Evolutionary conservation across 2,797 vertebrate species (phyloP).

Genomic region (Myoxocephalus aenaeus): DNA sequence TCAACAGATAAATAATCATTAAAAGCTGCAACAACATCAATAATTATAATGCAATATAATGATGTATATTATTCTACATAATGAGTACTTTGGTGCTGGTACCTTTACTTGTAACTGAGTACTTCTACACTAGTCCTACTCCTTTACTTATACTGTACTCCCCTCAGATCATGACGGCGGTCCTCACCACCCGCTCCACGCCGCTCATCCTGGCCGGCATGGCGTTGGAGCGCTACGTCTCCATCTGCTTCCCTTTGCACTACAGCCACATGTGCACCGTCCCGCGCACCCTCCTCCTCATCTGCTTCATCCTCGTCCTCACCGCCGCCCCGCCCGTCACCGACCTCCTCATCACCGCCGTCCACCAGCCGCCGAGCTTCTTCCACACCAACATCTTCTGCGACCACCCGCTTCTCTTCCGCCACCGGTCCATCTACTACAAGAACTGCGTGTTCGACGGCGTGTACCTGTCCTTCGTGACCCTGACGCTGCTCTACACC

Average conservation of each 20-base stretch:
- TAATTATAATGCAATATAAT: too few species aligned
- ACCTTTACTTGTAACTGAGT: too few species aligned
- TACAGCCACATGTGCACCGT: conserved; percentile 81
- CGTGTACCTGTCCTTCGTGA: conserved; percentile 82
- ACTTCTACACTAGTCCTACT: too few species aligned
- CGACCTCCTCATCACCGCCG: conserved; percentile 79
- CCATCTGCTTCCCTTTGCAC: conserved; percentile 85
- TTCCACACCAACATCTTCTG: conserved; percentile 79
- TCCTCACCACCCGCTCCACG: conserved; percentile 83
- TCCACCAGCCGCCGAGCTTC: conserved; percentile 69
- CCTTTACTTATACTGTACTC: too few species aligned
- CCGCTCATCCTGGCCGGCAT: conserved; percentile 86
- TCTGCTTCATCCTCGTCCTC: conserved; percentile 73
- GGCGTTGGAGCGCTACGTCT: conserved; percentile 83
- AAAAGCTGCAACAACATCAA: too few species aligned
- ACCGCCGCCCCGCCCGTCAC: conserved; percentile 72
- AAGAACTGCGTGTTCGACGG: conserved; percentile 85
- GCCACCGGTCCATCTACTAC: conserved; percentile 79
- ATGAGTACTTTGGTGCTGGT: not conserved
- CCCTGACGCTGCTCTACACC: conserved; percentile 82
- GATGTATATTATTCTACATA: not conserved
- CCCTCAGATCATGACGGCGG: conserved; percentile 77
- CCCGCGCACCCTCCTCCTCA: conserved; percentile 74
- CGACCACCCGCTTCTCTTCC: conserved; percentile 82
- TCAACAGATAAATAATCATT: too few species aligned